Percentiles rank a stretch among this genome's conserved stretches.
Evolutionary conservation across 2,113 vertebrate genomes (phyloP).

Genomic region (Petaurus breviceps): DNA sequence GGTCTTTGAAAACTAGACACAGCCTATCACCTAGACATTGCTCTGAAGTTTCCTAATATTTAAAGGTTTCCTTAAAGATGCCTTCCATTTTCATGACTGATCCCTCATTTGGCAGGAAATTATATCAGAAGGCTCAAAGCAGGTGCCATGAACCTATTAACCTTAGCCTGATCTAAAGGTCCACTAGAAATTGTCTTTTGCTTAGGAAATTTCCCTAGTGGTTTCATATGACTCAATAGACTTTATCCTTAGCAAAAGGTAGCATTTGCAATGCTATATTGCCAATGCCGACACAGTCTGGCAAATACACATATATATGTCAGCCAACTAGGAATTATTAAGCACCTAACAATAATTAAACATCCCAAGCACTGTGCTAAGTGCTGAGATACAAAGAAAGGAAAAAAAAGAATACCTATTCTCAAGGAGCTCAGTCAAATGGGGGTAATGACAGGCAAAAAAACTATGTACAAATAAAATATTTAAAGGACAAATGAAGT

Average conservation of each 20-base stretch:
- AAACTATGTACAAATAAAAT: not conserved
- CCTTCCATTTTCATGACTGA: conserved; percentile 47
- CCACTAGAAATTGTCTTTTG: conserved; percentile 6
- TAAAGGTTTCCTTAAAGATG: conserved; percentile 65
- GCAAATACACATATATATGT: not conserved
- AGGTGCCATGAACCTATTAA: not conserved
- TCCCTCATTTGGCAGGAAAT: conserved; percentile 29
- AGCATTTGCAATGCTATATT: not conserved
- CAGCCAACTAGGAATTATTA: not conserved
- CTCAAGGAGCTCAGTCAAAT: not conserved
- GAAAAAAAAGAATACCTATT: not conserved
- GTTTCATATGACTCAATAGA: not conserved
- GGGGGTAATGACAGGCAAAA: not conserved
- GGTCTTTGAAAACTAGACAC: not conserved
- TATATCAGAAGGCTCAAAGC: not conserved
- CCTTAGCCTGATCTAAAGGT: conserved; percentile 8
- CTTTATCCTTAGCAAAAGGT: not conserved
- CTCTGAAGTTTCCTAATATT: conserved; percentile 58
- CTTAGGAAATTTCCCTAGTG: conserved; percentile 30
- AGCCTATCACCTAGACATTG: not conserved
- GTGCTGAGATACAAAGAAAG: not conserved
- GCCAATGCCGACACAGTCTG: not conserved
- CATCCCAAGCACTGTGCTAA: not conserved
- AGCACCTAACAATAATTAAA: not conserved
- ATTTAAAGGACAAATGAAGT: not conserved